Base-by-base conservation (phyloP, 2,113 vertebrate species). In the Collichthys lucidus region DNA sequence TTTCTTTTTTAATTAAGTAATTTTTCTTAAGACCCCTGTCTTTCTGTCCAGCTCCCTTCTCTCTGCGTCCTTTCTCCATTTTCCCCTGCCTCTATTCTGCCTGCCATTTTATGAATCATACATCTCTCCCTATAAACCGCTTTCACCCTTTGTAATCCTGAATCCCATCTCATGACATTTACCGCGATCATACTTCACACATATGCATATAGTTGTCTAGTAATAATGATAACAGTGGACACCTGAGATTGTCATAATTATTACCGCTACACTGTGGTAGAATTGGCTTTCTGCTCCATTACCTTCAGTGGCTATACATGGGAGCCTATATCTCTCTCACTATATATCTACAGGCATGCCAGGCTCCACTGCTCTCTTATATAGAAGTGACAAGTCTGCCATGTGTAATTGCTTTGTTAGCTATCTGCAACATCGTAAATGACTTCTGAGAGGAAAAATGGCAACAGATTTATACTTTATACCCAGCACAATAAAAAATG, bases 281-380 rank as follows among this genome's bases (percentile, higher is more conserved):
- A 92, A 93, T 92, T 92, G 83, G 77, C 86, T 93, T 92, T 94
- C 87, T 85, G 80, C 91, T 86, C 89, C 91, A 94, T 94, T 95
- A 93, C 85, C 82, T 77, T 70, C 56, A 61, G 68, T 59, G 60
- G 79, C 88, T 85, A 69, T 83, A 85, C 70, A 89, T 55, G 3
- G 73, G 56, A 80, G 49, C 83, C 73, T 82, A 77, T 86, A 83
- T 87, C 7, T 82, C n/a, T 68, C 35, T 81, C 11, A 67, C 9
- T 83, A 76, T 85, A 71, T 80, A 86, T 91, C 79, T 70, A 53
- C 82, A 71, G 85, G 83, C 80, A 74, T 77, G 46, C 44, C 31
- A 90, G 85, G 86, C 86, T 81, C 83, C 72, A 65, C 74, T 67
- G 79, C 80, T 79, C 47, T 80, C 72, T 73, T 67, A 71, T 55